Evolutionary conservation across 2,113 vertebrate genomes (phyloP).

Genomic region (Corythornis cristatus): DNA sequence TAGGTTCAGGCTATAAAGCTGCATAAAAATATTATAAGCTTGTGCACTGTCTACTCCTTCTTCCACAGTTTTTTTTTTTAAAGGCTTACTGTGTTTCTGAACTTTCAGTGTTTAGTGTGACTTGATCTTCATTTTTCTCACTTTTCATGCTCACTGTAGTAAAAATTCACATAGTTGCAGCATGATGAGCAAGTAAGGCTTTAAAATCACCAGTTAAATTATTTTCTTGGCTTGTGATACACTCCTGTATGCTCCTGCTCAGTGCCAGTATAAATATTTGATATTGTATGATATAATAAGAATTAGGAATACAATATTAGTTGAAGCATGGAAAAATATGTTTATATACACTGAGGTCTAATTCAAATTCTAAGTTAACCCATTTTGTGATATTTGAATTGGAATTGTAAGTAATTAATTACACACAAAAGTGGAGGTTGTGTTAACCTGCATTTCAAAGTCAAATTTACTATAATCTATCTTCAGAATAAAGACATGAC

Average conservation of each 20-base stretch:
- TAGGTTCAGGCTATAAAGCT: background rate
- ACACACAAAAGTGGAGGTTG: background rate
- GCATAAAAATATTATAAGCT: background rate
- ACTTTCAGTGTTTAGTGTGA: background rate
- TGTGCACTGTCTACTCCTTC: background rate
- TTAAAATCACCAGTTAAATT: background rate
- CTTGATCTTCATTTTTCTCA: background rate
- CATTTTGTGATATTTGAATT: background rate
- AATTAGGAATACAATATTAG: background rate
- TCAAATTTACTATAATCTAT: background rate
- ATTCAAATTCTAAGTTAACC: background rate
- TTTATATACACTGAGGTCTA: background rate
- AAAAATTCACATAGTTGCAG: background rate
- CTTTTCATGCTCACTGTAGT: background rate
- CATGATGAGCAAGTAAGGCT: background rate
- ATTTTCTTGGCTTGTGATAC: background rate
- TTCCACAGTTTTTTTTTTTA: background rate
- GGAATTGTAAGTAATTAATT: background rate
- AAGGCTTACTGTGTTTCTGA: background rate
- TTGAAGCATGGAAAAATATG: background rate
- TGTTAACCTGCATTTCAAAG: background rate
- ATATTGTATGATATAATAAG: background rate
- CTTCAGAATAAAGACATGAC: background rate
- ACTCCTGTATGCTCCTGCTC: background rate
- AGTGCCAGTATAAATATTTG: background rate